Base-by-base conservation (phyloP, 1,140 invertebrate species). In the Doryteuthis pealeii region DNA sequence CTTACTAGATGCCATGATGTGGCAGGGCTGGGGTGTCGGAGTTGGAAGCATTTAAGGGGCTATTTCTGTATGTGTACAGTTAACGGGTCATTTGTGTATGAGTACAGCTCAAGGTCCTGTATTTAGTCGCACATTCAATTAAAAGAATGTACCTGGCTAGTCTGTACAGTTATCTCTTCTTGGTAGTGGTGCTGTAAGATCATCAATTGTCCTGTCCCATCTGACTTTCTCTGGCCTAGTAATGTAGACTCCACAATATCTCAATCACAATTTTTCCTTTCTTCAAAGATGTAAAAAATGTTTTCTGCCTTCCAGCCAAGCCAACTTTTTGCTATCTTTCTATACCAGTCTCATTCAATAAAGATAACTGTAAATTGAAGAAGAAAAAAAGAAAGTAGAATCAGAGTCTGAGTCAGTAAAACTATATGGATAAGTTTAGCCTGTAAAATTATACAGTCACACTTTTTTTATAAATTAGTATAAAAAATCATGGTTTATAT, bases 241-340 rank as follows among this genome's bases (percentile, higher is more conserved):
- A n/a, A 8, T 62, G 54, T 62, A 62, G 54, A 68, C 30, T 68
- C 66, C 66, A 68, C 66, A 26, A 33, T 31, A 32, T 33, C 66
- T 30, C 26, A 68, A 40, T 40, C 8, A 28, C 66, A 68, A 28
- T 32, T 68, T 62, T 68, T 68, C 66, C 28, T 68, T 32, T 68
- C 32, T 68, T 68, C 66, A 68, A 68, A 68, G 66, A 68, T 68
- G 66, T 68, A 68, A 68, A 68, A 68, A 68, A 68, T 12, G 5
- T 40, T 68, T 68, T 68, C 66, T 68, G 66, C 66, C 66, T 68
- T 68, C 66, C 66, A 68, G 66, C 66, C 66, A 68, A 68, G 66
- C 66, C 66, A 68, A 68, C 18, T 26, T 68, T 28, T 68, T 68
- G 66, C 66, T 68, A 33, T 68, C 66, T 68, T 68, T 31, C 66